Evolutionary conservation across 2,888 invertebrate genomes (phyloP), one percentile per base, ranked within the genome.

Genomic region (Sicus ferrugineus): DNA sequence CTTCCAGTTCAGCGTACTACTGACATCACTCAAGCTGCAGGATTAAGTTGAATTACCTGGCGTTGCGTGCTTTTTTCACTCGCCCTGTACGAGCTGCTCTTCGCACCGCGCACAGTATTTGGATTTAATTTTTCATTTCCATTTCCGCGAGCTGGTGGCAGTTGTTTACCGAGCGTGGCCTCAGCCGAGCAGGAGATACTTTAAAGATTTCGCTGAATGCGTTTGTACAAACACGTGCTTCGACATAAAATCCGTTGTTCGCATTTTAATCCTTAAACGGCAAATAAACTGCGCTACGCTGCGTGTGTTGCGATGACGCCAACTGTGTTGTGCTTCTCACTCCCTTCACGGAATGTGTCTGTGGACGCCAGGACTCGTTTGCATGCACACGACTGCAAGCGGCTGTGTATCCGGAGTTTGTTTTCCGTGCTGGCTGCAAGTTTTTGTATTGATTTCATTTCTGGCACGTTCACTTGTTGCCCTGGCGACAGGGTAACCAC

Each of bases 11-110:
- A 46, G 19, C 52, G 61, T 66, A 66, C 66, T 61, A 52, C 48
- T 66, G 54, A 54, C 66, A 54, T 70, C 66, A 62, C 46, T 66
- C 61, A 66, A 66, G 66, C 66, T 66, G 54, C 66, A 66, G 70
- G 70, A 70, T 70, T 66, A 66, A 46, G 70, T 66, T 42, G 70
- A 66, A 66, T 70, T 70, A 70, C 66, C 66, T 70, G 54, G 70
- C 61, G 70, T 66, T 67, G 66, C 66, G 70, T 66, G 70, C 66
- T 61, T 69, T 68, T 66, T 65, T 42, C 61, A 54, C 31, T 52
- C 59, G 54, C 54, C 23, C 19, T 16, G 38, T 7, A 30, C 21
- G n/a, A 19, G 34, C 6, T 59, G 2, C 19, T 59, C 16, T 34
- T 19, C 42, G 16, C 26, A 31, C 64, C 46, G 61, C 14, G 66